A percentile compares a stretch with the other conserved stretches of the same genome.
Conservation (phyloP, 2,888 invertebrate species). For the Euzetes globulus region DNA sequence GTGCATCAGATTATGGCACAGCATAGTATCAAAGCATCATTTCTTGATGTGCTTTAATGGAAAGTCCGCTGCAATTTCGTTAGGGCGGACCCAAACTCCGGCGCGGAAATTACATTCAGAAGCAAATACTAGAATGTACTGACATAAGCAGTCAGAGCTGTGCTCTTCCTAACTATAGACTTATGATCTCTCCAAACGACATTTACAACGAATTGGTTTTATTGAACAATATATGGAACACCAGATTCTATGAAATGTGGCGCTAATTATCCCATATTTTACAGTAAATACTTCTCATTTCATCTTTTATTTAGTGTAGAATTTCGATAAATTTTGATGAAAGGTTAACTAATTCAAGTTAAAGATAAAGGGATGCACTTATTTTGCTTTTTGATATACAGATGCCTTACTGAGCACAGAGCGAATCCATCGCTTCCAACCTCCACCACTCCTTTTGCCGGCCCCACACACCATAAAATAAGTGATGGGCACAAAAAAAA, state of each 20-base stretch:
- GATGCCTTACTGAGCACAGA: background rate
- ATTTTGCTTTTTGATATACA: no score
- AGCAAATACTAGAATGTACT: background rate
- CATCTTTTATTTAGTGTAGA: background rate
- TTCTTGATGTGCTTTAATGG: conserved; percentile 24
- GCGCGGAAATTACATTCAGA: conserved; percentile 27
- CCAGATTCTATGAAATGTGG: background rate
- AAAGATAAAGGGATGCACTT: background rate
- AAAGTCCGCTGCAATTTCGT: conserved; percentile 24
- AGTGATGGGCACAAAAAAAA: background rate
- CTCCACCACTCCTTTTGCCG: conserved; percentile 19
- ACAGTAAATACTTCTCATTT: background rate
- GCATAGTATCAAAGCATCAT: conserved; percentile 12
- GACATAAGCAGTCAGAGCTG: background rate
- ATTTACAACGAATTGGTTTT: background rate
- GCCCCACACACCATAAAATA: background rate
- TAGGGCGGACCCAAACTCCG: conserved; percentile 4
- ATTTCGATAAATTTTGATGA: background rate
- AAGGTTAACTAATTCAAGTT: background rate
- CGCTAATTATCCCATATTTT: background rate
- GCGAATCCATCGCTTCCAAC: background rate
- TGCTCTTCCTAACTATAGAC: background rate
- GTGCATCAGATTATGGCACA: background rate
- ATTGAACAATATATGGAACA: background rate
- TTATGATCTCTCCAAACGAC: background rate